A percentile compares a stretch with the other conserved stretches of the same genome.
These are phyloP conservation scores for Tribolium castaneum DNA, from an alignment of 1,140 invertebrate genomes.

Conservation along the genomic window DNA sequence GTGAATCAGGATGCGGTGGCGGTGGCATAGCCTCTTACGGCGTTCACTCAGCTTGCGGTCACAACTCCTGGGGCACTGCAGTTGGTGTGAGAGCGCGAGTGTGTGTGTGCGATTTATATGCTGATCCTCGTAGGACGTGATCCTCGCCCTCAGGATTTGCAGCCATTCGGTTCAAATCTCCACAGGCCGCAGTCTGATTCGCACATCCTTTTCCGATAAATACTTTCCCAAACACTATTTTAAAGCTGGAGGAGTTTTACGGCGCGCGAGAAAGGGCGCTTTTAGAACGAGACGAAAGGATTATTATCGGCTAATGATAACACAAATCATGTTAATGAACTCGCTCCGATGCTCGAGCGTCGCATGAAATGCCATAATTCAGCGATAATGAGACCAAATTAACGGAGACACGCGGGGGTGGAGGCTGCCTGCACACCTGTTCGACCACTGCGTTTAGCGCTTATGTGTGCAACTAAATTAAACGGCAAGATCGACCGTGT, in stretches of 20 bases:
- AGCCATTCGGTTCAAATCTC: constrained; percentile 41
- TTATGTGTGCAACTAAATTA: constrained; percentile 17
- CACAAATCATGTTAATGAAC: constrained; percentile 32
- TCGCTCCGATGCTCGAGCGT: not conserved
- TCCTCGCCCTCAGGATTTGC: constrained; percentile 39
- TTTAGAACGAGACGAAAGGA: not conserved
- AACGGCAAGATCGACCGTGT: constrained; percentile 2
- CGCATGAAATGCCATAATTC: constrained; percentile 14
- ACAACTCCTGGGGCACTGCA: constrained; percentile 54
- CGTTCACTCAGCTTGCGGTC: constrained; percentile 58
- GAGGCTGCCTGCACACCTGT: constrained; percentile 1
- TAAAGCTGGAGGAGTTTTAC: constrained; percentile 4
- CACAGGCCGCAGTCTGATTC: constrained; percentile 42
- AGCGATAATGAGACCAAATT: constrained; percentile 31
- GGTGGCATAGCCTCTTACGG: constrained; percentile 47
- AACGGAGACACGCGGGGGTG: not conserved
- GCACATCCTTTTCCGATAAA: constrained; percentile 43
- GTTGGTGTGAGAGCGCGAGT: constrained; percentile 11
- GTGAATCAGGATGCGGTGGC: constrained; percentile 59
- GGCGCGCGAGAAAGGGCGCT: not conserved
- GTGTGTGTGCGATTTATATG: constrained; percentile 21
- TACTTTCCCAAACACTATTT: constrained; percentile 43
- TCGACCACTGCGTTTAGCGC: constrained; percentile 9
- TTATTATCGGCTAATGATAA: constrained; percentile 9
- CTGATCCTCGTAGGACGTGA: constrained; percentile 38